Evolutionary conservation across 2,797 vertebrate genomes (phyloP).

Genomic region (Phataginus tetradactyla): DNA sequence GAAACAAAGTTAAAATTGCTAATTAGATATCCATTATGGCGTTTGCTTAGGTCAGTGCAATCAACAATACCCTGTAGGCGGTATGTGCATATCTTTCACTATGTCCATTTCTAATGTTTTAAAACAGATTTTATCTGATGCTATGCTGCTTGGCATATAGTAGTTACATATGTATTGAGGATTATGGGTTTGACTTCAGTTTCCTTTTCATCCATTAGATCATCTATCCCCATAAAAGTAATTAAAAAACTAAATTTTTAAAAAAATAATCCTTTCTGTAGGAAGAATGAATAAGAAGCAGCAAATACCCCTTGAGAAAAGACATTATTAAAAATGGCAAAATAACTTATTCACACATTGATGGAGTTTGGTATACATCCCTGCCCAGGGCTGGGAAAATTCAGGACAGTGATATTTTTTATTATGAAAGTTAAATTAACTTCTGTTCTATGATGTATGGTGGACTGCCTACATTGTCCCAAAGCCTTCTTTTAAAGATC

Average conservation of each 20-base stretch:
- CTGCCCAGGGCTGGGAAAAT: not conserved
- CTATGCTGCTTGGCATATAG: not conserved
- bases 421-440: conserved; percentile 43
- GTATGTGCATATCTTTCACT: not conserved
- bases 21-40: not conserved
- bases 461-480: not conserved
- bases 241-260: no score
- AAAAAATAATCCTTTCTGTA: not conserved
- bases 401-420: not conserved
- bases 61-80: not conserved
- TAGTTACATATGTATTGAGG: not conserved
- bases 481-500: not conserved
- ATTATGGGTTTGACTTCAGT: not conserved
- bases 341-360: conserved; percentile 44
- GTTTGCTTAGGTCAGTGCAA: not conserved
- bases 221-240: not conserved
- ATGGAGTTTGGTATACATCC: not conserved
- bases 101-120: not conserved
- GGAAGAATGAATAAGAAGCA: not conserved
- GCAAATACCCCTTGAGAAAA: conserved; percentile 10
- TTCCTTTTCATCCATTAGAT: not conserved
- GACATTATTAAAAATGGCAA: conserved; percentile 19
- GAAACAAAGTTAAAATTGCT: not conserved
- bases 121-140: not conserved
- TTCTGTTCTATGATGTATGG: not conserved